Conservation (phyloP, 92 coral and sea anemone species). For the Ricordea florida region DNA sequence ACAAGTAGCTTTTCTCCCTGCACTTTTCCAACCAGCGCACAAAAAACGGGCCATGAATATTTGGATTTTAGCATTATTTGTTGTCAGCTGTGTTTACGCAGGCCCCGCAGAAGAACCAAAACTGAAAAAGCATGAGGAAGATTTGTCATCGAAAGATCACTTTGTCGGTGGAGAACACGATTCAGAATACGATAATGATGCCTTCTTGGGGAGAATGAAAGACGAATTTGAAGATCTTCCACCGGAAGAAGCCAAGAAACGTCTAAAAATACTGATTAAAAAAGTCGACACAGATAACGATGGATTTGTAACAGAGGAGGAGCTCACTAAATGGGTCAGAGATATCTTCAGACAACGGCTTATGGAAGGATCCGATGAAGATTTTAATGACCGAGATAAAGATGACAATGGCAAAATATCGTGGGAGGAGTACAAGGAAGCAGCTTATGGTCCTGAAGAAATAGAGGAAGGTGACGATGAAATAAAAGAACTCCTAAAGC, state of each 20-base stretch:
- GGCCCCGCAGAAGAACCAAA: slow-evolving; percentile 14
- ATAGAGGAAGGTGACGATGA: slow-evolving; percentile 60
- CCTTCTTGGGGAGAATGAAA: slow-evolving; percentile 91
- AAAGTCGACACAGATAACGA: slow-evolving; percentile 86
- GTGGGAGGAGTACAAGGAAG: slow-evolving; percentile 87
- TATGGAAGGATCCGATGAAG: slow-evolving; percentile 77
- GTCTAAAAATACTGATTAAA: slow-evolving; percentile 61
- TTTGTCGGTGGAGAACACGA: slow-evolving; percentile 77
- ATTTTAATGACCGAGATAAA: slow-evolving; percentile 78
- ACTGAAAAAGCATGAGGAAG: slow-evolving; percentile 13
- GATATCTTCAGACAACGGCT: slow-evolving; percentile 76
- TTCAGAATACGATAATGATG: slow-evolving; percentile 94
- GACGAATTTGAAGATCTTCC: slow-evolving; percentile 91
- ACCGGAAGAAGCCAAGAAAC: slow-evolving; percentile 91
- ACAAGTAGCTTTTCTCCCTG: slow-evolving; percentile 3
- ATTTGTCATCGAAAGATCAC: slow-evolving; percentile 84
- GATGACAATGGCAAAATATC: slow-evolving; percentile 71
- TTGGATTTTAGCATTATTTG: neutral
- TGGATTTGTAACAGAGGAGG: slow-evolving; percentile 77
- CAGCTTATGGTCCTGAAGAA: slow-evolving; percentile 75
- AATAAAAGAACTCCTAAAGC: slow-evolving; percentile 62
- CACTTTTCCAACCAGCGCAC: neutral
- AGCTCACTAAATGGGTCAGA: slow-evolving; percentile 89
- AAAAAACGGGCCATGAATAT: neutral
- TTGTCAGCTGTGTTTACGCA: slow-evolving; percentile 28